Evolutionary conservation across 2,113 vertebrate species (phyloP).

Genomic region (Macquaria australasica): DNA sequence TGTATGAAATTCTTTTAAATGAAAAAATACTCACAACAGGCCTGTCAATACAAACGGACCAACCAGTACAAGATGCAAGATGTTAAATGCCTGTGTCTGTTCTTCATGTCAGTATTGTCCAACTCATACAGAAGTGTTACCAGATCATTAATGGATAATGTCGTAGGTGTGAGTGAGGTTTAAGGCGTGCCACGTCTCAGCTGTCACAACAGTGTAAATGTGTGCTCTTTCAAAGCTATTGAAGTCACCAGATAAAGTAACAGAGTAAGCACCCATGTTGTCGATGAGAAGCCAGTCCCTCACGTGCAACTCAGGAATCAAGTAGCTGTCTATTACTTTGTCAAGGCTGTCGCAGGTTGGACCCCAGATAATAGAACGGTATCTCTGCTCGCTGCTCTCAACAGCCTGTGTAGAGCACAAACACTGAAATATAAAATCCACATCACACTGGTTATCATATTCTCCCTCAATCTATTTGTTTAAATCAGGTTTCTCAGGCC

Average conservation of each 20-base stretch:
- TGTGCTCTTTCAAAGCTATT: constrained; percentile 90
- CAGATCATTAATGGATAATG: neutral
- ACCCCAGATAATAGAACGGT: constrained; percentile 91
- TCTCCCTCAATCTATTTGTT: neutral
- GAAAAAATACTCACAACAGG: no score
- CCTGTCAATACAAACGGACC: no score
- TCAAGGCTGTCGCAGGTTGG: constrained; percentile 90
- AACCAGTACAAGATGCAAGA: no score
- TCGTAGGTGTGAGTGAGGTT: neutral
- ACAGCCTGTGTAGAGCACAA: constrained; percentile 13
- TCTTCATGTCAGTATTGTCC: no score
- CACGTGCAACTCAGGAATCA: constrained; percentile 89
- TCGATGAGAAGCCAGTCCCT: constrained; percentile 93
- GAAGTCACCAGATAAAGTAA: constrained; percentile 90
- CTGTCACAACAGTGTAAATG: constrained; percentile 84
- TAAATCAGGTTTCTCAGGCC: neutral
- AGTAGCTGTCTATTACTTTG: constrained; percentile 86
- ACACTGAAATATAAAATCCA: neutral
- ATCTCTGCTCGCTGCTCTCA: constrained; percentile 83
- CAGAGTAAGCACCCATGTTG: constrained; percentile 93
- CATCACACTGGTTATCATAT: neutral
- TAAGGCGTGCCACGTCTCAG: neutral
- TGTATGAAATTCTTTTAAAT: no score
- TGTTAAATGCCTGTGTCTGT: no score
- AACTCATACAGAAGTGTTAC: no score